Evolutionary conservation across 1,140 invertebrate genomes (phyloP).

Genomic region (Caenorhabditis tropicalis): DNA sequence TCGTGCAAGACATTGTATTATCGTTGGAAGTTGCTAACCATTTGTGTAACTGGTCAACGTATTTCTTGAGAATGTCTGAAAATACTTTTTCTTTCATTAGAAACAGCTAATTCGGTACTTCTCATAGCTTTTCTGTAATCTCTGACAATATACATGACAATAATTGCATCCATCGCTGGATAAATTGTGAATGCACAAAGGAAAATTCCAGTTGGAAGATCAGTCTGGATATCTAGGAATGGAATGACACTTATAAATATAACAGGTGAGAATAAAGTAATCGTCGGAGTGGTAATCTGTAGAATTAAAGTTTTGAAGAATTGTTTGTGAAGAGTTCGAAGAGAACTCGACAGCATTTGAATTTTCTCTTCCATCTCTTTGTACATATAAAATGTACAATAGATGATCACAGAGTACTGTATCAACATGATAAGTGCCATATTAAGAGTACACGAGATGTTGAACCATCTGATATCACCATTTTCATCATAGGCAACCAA

Average conservation of each 20-base stretch:
- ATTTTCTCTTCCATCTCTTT: neutral
- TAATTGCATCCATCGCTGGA: too few relatives aligned
- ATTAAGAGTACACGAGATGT: neutral
- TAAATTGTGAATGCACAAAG: too few relatives aligned
- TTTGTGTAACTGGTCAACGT: too few relatives aligned
- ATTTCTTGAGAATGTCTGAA: too few relatives aligned
- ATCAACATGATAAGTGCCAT: neutral
- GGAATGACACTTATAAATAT: neutral
- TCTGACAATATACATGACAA: too few relatives aligned
- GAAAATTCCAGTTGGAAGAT: neutral
- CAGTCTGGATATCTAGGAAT: neutral
- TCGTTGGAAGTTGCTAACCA: too few relatives aligned
- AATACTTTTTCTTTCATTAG: too few relatives aligned
- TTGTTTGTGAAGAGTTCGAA: neutral
- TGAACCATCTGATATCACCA: neutral
- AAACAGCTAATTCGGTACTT: too few relatives aligned
- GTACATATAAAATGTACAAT: neutral
- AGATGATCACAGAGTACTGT: neutral
- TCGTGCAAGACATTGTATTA: too few relatives aligned
- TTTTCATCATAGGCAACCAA: neutral
- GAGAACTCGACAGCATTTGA: neutral
- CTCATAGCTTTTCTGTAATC: too few relatives aligned
- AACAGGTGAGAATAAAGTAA: neutral
- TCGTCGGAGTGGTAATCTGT: neutral
- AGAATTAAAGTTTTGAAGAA: neutral